Evolutionary conservation across 2,113 vertebrate genomes (phyloP).

Genomic region (Apodemus sylvaticus): DNA sequence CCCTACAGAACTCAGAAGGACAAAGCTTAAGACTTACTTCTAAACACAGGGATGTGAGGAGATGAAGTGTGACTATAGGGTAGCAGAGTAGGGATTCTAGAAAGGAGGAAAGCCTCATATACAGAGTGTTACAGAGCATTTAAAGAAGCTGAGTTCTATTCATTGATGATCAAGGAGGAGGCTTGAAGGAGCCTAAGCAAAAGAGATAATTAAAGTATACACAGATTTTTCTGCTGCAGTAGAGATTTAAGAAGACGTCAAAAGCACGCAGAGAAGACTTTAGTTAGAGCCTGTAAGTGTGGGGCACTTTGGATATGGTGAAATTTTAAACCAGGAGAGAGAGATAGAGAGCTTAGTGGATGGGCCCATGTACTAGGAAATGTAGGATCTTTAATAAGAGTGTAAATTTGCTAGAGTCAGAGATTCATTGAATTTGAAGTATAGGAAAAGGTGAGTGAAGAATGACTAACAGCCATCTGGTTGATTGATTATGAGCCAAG

Average conservation of each 20-base stretch:
- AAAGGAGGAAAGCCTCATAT: not conserved
- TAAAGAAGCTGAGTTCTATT: not conserved
- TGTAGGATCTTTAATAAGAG: not conserved
- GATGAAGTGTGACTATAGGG: not conserved
- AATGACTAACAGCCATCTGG: not conserved
- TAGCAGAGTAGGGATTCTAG: not conserved
- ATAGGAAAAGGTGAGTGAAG: not conserved
- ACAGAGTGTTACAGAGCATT: not conserved
- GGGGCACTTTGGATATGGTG: not conserved
- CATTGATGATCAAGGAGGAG: not conserved
- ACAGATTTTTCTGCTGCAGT: not conserved
- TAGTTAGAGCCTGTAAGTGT: not conserved
- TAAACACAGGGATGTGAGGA: not conserved
- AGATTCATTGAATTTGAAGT: not conserved
- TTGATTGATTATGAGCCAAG: not conserved
- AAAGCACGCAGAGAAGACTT: not conserved
- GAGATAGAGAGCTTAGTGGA: too few relatives aligned
- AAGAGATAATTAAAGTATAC: not conserved
- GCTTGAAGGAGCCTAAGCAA: not conserved
- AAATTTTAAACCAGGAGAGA: not conserved
- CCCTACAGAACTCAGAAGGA: not conserved
- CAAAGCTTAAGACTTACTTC: not conserved
- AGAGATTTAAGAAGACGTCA: not conserved
- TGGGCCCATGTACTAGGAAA: not conserved
- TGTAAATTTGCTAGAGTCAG: not conserved